A percentile compares a stretch with the other conserved stretches of the same genome.
Evolutionary conservation across 2,888 invertebrate genomes (phyloP).

Genomic region (Rotaria socialis): DNA sequence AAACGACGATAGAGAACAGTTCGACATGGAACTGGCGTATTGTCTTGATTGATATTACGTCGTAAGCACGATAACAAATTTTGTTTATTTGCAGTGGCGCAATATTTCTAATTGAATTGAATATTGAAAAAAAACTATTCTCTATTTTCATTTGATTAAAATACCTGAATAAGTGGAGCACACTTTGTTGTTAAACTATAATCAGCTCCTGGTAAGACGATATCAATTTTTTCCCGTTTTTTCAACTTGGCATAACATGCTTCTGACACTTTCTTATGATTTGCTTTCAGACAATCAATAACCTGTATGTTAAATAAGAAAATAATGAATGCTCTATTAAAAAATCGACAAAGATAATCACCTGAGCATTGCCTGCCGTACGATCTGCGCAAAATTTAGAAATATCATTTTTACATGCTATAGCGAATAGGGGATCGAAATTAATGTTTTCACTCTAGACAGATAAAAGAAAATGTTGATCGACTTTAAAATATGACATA

Average conservation of each 20-base stretch:
- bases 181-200: constrained; percentile 11
- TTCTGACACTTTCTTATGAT: not conserved
- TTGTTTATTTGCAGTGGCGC: not conserved
- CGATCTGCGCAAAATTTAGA: not conserved
- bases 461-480: constrained; percentile 56
- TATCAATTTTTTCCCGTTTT: constrained; percentile 18
- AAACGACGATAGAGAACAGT: not conserved
- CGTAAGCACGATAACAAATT: constrained; percentile 6
- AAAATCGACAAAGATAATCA: not conserved
- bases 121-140: too few species aligned
- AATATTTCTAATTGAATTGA: not conserved
- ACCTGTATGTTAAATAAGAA: not conserved
- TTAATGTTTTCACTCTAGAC: constrained; percentile 35
- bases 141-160: too few species aligned
- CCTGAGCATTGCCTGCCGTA: constrained; percentile 38
- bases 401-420: constrained; percentile 35
- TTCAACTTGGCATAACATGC: not conserved
- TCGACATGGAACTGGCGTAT: not conserved
- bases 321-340: not conserved
- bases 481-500: constrained; percentile 33
- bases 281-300: not conserved
- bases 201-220: not conserved
- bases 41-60: not conserved
- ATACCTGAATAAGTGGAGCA: not conserved
- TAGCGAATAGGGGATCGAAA: constrained; percentile 37